Percentiles rank a stretch among this genome's conserved stretches.
Conservation (phyloP, 2,888 invertebrate species). For the Mesochorus sp. region DNA sequence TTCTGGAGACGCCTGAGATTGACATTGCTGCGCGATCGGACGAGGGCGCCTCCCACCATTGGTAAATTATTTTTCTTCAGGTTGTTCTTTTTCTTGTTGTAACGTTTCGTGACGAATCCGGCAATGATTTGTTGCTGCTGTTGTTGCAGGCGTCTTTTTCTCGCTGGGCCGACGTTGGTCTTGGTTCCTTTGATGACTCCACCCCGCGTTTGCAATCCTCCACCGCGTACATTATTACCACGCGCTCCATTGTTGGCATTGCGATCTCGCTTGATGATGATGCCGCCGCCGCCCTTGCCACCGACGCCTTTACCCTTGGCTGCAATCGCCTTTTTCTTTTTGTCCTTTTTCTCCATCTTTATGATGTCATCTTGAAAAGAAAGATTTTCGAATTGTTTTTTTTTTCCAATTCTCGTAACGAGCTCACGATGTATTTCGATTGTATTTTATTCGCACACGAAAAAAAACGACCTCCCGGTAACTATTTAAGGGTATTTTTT, state of each 20-base stretch:
- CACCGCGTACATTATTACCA: slow-evolving; percentile 32
- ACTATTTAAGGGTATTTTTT: too few species aligned
- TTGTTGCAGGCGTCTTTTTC: slow-evolving; percentile 62
- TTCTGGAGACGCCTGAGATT: slow-evolving; percentile 68
- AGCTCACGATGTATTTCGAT: slow-evolving; percentile 68
- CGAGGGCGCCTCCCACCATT: slow-evolving; percentile 50
- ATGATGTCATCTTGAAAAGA: slow-evolving; percentile 82
- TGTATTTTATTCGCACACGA: slow-evolving; percentile 55
- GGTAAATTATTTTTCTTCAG: slow-evolving; percentile 30
- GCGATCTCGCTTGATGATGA: slow-evolving; percentile 61
- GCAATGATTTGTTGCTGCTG: slow-evolving; percentile 68
- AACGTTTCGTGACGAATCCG: slow-evolving; percentile 75
- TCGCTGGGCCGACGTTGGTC: slow-evolving; percentile 40
- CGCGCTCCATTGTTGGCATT: slow-evolving; percentile 59
- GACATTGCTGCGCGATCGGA: slow-evolving; percentile 73
- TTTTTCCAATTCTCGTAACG: slow-evolving; percentile 66
- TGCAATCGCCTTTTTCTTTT: slow-evolving; percentile 76
- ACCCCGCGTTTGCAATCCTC: slow-evolving; percentile 30
- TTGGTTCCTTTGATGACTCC: slow-evolving; percentile 48
- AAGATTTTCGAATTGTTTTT: slow-evolving; percentile 66
- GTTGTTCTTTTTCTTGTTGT: slow-evolving; percentile 62
- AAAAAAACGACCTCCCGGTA: too few species aligned
- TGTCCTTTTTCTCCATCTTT: slow-evolving; percentile 81
- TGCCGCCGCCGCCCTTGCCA: slow-evolving; percentile 60
- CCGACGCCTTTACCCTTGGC: slow-evolving; percentile 68